Evolutionary conservation across 2,113 vertebrate species (phyloP), one percentile per base, ranked within the genome.

Genomic region (Scortum barcoo): DNA sequence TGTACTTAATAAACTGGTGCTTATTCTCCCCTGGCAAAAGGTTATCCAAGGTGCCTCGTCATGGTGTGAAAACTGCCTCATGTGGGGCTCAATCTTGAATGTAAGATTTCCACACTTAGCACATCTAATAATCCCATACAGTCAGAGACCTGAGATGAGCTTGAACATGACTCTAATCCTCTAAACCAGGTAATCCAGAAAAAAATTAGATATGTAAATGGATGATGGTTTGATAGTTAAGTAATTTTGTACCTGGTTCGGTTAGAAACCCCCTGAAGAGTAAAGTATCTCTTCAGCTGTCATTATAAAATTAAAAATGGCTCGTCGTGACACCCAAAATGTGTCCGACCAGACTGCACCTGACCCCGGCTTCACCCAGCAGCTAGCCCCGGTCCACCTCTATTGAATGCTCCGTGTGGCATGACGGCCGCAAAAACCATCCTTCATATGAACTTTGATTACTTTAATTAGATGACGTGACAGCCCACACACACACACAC

Each of bases 311-410:
- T n/a, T 44, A 44, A 54, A 71, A 79, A 71, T 4, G 57, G 13
- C 54, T n/a, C 22, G 88, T 86, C 83, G 85, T 87, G 85, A 90
- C 78, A 81, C 30, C 69, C 14, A 24, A 38, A 57, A 2, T 65
- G 56, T 38, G 11, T 72, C 61, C 71, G 24, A 28, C 60, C 58
- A 67, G 38, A 11, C 71, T 61, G 65, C 69, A 80, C 60, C 38
- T 51, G 61, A 68, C 62, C 69, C 26, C 12, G 38, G 46, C 4
- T 60, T 71, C 5, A 58, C 60, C 26, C 56, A 14, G 22, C 38
- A 75, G 42, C 54, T 24, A 5, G 30, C 61, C 72, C 58, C 12
- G 36, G 40, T 36, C 2, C 48, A 62, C 48, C 54, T 33, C 24
- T 8, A 71, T 20, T 16, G 2, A 28, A 53, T 2, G n/a, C 0